These are phyloP conservation scores for Azorinus chamasolen DNA, from an alignment of 2,888 invertebrate genomes.

Conservation along the genomic window DNA sequence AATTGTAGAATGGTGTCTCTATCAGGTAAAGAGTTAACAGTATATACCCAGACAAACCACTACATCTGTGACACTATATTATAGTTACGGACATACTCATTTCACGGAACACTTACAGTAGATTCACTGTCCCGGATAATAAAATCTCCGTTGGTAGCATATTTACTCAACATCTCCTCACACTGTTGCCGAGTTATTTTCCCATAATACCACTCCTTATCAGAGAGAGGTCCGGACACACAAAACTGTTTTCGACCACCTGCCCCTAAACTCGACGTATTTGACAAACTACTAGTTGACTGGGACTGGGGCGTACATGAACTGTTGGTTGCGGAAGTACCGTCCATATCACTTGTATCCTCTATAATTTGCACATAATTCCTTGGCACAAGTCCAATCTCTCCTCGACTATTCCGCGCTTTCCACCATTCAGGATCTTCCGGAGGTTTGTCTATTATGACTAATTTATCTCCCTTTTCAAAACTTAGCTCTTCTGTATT, in stretches of 20 bases:
- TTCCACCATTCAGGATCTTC: constrained; percentile 99
- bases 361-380: constrained; percentile 87
- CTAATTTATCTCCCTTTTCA: constrained; percentile 97
- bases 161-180: constrained; percentile 97
- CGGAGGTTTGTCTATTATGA: constrained; percentile 97
- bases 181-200: constrained; percentile 98
- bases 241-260: constrained; percentile 80
- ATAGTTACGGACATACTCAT: too few species aligned
- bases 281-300: constrained; percentile 83
- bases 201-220: constrained; percentile 97
- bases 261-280: constrained; percentile 76
- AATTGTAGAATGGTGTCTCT: too few species aligned
- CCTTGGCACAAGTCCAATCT: constrained; percentile 96
- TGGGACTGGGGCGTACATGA: constrained; percentile 84
- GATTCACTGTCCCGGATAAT: constrained; percentile 99
- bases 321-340: constrained; percentile 71
- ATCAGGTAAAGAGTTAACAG: too few species aligned
- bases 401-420: constrained; percentile 96
- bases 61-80: too few species aligned
- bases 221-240: constrained; percentile 83
- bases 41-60: too few species aligned
- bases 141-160: constrained; percentile 99
- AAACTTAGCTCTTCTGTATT: constrained; percentile 96
- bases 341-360: constrained; percentile 74
- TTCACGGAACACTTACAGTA: constrained; percentile 91